Evolutionary conservation across 92 coral and sea anemone genomes (phyloP), one percentile per base, ranked within the genome.

Genomic region (Epizoanthus illoricatus): DNA sequence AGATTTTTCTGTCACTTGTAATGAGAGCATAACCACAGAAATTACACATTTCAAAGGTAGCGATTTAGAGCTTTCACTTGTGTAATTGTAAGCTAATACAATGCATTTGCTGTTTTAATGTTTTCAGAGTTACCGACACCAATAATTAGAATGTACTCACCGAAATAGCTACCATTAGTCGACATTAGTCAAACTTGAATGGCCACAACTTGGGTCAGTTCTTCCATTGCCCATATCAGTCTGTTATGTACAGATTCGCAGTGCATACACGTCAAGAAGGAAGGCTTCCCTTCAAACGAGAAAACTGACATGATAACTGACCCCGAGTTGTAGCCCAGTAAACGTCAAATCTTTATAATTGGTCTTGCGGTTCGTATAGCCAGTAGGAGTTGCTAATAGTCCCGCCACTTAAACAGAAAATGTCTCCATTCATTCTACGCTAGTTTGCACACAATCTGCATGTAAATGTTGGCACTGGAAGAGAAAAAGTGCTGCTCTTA

Each of bases 81-180:
- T 39, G 16, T 28, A 16, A 43, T 68, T 68, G 56, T 68, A 68
- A 16, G 73, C 73, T 21, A 21, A 64, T 6, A 23, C 69, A 16
- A 66, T 36, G 4, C 10, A 11, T 67, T 67, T 39, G 39, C 45
- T 67, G 47, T 43, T 4, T 39, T 67, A 68, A 28, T 28, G 33
- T 28, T 28, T 28, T 28, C 33, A 28, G 12, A 21, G 24, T 21
- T 23, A 64, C 16, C 69, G 24, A 64, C 33, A 64, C 10, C 6
- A 64, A 39, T 68, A 24, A 19, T 68, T 68, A 18, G 10, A 68
- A 68, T 16, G 72, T 68, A 68, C 73, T 68, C 73, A 68, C 73
- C 73, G 73, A 12, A 16, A 66, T 66, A 33, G 18, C 45, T 33
- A 15, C 73, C 73, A 40, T 68, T 68, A 33, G 42, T 5, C 43